Evolutionary conservation across 2,797 vertebrate genomes (phyloP).

Genomic region (Alauda arvensis): DNA sequence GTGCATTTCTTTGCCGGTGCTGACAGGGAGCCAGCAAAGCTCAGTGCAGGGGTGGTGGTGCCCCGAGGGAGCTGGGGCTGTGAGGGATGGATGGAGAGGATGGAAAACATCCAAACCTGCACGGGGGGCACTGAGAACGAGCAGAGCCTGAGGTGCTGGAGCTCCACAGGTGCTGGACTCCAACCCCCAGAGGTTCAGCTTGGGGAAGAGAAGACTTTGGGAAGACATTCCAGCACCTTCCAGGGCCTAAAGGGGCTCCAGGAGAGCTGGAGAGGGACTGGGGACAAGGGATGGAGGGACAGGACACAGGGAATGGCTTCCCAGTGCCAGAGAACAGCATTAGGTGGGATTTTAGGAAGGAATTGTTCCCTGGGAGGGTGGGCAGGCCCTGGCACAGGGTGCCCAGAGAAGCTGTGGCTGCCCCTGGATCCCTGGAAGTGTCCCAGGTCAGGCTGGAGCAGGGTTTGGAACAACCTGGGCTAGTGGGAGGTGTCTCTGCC

Average conservation of each 20-base stretch:
- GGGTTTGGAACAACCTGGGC: fast-evolving
- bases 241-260: background rate
- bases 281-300: background rate
- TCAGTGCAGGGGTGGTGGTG: fast-evolving
- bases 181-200: background rate
- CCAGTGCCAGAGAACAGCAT: fast-evolving
- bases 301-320: background rate
- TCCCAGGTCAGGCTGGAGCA: fast-evolving
- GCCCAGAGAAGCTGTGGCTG: background rate
- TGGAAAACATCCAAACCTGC: background rate
- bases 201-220: background rate
- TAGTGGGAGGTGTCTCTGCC: fast-evolving
- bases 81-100: background rate
- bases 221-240: background rate
- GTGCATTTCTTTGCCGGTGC: background rate
- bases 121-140: background rate
- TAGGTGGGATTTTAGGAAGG: fast-evolving
- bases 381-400: background rate
- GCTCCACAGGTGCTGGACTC: background rate
- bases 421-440: background rate
- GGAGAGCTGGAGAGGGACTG: background rate
- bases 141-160: background rate
- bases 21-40: background rate
- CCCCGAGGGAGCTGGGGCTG: background rate
- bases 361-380: fast-evolving